These are phyloP conservation scores for Mixornis gularis DNA, from an alignment of 2,113 vertebrate genomes.

Conservation along the genomic window DNA sequence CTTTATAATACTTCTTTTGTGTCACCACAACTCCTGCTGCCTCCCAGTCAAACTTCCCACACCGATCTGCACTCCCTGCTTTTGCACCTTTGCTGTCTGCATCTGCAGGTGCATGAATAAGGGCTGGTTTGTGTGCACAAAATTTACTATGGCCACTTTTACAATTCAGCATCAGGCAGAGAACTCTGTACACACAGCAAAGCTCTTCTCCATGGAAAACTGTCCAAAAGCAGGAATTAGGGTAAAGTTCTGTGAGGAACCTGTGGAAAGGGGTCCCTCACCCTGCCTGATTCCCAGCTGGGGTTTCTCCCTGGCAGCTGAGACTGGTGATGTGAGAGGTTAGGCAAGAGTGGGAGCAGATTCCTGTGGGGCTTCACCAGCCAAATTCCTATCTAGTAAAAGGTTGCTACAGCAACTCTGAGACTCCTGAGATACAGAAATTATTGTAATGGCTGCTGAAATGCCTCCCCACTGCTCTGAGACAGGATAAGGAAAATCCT, in stretches of 20 bases:
- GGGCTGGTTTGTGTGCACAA: neutral
- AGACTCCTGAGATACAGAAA: constrained; percentile 27
- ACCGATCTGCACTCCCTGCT: neutral
- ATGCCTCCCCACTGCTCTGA: neutral
- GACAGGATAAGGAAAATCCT: constrained; percentile 12
- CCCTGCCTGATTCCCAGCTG: neutral
- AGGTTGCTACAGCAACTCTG: constrained; percentile 59
- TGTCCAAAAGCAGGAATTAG: neutral
- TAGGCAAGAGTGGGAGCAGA: constrained; percentile 26
- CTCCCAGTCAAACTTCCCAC: constrained; percentile 40
- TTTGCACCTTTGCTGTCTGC: neutral
- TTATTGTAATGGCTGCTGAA: constrained; percentile 34
- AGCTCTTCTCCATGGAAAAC: neutral
- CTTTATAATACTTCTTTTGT: constrained; percentile 50
- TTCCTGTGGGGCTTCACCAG: constrained; percentile 52
- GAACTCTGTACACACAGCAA: neutral
- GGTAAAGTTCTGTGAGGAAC: neutral
- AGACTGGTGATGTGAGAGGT: constrained; percentile 48
- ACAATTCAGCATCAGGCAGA: neutral
- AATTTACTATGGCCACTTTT: constrained; percentile 2
- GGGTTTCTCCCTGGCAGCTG: constrained; percentile 41
- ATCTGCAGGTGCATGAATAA: neutral
- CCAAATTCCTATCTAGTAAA: constrained; percentile 55
- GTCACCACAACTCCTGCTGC: constrained; percentile 45
- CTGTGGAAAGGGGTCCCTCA: neutral